Evolutionary conservation across 2,113 vertebrate species (phyloP), one percentile per base, ranked within the genome.

Genomic region (Toxotes chatareus): DNA sequence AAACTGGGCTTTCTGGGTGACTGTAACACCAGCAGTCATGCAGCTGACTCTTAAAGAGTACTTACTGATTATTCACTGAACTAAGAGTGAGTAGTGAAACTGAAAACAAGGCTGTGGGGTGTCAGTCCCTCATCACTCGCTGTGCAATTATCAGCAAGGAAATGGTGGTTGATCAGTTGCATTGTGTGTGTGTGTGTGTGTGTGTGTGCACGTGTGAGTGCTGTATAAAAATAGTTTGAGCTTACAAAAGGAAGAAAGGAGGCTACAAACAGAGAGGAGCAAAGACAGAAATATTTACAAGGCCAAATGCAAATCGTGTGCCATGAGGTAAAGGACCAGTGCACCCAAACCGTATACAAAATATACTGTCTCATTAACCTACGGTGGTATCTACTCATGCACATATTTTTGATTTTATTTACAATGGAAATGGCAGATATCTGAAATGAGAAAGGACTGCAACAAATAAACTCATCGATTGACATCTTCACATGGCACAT

Each of bases 121-220:
- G 75, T 56, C 21, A 49, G 17, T 40, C 21, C 4, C 17, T 51
- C 36, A 38, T 65, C 38, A 12, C 46, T 75, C 42, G 23, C 38
- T 57, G 61, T 63, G 72, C 31, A 62, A 17, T 51, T 13, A 70
- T 49, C 53, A 62, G n/a, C 46, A 53, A 59, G 57, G 76, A 76
- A 80, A 79, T 19, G 44, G 56, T 34, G 63, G 69, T 53, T 79
- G 66, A 84, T 75, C 7, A 59, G 49, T 55, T 44, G 40, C 67
- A 14, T 42, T 61, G 4, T 51, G 62, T 69, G 46, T 32, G 16
- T 44, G 40, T 36, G 42, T 60, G 17, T 47, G 27, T 27, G 27
- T 1, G 1, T 27, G 27, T 27, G 27, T 27, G 27, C 27, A 27
- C 27, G 27, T 27, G 27, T 27, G 27, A 27, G 60, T 10, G 0